A percentile compares a stretch with the other conserved stretches of the same genome.
Conservation (phyloP, 2,113 vertebrate species). For the Ginglymostoma cirratum region DNA sequence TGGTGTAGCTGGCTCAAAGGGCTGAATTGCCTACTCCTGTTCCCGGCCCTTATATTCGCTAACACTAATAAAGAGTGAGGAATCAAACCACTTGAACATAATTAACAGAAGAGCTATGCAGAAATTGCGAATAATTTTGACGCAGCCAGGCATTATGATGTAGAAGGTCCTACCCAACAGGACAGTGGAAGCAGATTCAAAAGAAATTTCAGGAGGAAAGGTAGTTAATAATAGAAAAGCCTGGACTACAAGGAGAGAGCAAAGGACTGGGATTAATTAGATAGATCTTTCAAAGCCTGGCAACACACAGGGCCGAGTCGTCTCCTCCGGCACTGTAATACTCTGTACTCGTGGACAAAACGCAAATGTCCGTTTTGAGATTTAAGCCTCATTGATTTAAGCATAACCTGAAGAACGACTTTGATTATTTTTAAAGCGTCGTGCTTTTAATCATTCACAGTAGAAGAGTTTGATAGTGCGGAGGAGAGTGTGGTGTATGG, state of each 20-base stretch:
- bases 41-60: neutral
- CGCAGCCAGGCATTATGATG: neutral
- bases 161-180: neutral
- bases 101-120: neutral
- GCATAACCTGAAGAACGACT: too few species aligned
- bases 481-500: slow-evolving; percentile 72
- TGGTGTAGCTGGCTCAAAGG: too few species aligned
- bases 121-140: neutral
- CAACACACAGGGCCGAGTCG: neutral
- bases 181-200: neutral
- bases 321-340: neutral
- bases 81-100: neutral
- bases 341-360: neutral
- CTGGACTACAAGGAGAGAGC: neutral
- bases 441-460: slow-evolving; percentile 45
- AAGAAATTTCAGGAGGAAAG: neutral
- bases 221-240: neutral
- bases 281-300: neutral
- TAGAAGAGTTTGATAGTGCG: slow-evolving; percentile 58
- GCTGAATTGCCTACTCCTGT: too few species aligned
- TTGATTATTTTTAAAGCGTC: neutral
- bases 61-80: neutral
- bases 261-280: neutral
- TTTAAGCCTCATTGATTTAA: neutral
- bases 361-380: neutral